Percentiles rank a stretch among this genome's conserved stretches.
Conservation (phyloP, 2,797 vertebrate species). For the Chloroceryle inda region DNA sequence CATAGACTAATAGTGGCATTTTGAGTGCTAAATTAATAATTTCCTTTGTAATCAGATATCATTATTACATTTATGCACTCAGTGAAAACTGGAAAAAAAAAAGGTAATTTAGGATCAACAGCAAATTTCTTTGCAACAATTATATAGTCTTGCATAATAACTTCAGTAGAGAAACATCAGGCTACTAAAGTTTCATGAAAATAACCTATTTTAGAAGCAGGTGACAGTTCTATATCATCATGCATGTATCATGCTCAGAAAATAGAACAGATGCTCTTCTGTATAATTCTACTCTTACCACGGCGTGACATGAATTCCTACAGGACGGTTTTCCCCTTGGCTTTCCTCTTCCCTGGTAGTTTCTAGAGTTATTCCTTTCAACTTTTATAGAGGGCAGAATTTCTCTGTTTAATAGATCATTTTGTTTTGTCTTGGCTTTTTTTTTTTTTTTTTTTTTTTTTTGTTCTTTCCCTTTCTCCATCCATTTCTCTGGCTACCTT, state of each 20-base stretch:
- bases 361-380: background rate
- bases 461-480: rapidly evolving
- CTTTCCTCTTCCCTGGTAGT: background rate
- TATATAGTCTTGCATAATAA: background rate
- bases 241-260: background rate
- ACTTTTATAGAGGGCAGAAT: background rate
- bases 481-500: background rate
- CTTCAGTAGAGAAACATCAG: background rate
- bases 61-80: conserved; percentile 5
- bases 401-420: background rate
- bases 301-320: background rate
- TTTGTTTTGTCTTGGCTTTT: background rate
- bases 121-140: background rate
- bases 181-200: background rate
- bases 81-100: background rate
- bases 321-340: background rate
- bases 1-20: background rate
- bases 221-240: rapidly evolving
- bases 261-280: background rate
- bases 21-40: conserved; percentile 25
- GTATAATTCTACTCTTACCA: background rate
- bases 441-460: background rate
- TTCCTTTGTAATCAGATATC: conserved; percentile 24
- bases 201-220: background rate
- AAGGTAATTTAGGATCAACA: background rate